Percentiles rank a stretch among this genome's conserved stretches.
Conservation (phyloP, 2,797 vertebrate species). For the Vespertilio murinus region DNA sequence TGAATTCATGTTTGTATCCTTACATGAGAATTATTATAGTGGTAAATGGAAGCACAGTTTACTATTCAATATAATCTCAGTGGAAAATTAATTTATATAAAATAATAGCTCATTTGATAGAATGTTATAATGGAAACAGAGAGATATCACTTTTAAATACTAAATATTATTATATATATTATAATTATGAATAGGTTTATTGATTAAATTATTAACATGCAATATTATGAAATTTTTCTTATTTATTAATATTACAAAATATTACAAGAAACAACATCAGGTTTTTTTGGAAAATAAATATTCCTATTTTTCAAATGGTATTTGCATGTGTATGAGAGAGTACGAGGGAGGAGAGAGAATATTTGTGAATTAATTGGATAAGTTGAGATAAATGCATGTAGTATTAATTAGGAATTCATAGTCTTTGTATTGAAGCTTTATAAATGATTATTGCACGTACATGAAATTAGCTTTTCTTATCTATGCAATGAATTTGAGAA, state of each 20-base stretch:
- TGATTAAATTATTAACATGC: neutral
- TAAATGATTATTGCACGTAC: neutral
- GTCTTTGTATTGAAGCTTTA: neutral
- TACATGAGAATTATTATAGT: neutral
- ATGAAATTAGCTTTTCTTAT: neutral
- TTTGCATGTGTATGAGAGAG: neutral
- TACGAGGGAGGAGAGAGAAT: neutral
- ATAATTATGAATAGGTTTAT: neutral
- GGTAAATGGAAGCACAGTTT: neutral
- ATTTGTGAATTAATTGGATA: rapidly evolving
- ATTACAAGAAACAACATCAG: neutral
- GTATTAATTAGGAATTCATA: neutral
- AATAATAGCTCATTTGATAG: neutral
- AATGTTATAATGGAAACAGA: neutral
- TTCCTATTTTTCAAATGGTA: neutral
- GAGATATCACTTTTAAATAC: neutral
- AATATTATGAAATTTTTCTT: neutral
- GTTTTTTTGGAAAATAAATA: neutral
- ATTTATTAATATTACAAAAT: neutral
- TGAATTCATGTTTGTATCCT: neutral
- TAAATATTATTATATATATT: neutral
- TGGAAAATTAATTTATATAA: neutral
- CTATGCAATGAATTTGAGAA: neutral
- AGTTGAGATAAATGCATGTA: neutral
- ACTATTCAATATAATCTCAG: neutral